Conservation (phyloP, 2,888 invertebrate genomes). For the Phytoseiulus persimilis region DNA sequence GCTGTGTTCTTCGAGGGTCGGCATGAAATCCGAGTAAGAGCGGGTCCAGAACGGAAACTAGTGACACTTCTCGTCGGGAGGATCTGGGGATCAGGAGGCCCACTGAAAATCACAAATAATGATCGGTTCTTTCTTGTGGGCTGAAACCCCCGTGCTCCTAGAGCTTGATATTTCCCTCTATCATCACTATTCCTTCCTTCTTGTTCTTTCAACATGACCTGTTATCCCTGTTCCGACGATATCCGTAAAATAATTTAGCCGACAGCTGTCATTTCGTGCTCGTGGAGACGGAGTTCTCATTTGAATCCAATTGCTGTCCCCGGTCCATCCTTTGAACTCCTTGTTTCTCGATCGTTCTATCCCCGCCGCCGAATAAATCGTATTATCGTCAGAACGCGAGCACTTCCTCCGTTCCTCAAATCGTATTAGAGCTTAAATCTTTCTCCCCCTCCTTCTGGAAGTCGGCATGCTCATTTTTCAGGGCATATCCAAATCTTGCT, state of each 20-base stretch:
- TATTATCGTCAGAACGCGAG: neutral
- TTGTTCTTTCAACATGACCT: too few relatives aligned
- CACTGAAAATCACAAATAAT: too few relatives aligned
- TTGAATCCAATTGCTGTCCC: neutral
- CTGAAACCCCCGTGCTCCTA: too few relatives aligned
- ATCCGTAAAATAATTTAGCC: neutral
- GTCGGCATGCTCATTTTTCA: neutral
- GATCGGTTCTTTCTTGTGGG: too few relatives aligned
- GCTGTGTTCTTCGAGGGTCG: neutral
- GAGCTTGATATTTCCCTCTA: too few relatives aligned
- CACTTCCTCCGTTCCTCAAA: neutral
- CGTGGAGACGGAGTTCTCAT: neutral
- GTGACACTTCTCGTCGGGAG: neutral
- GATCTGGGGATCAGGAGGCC: neutral
- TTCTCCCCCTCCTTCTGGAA: neutral
- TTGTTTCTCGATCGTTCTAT: neutral
- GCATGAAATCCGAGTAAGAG: neutral
- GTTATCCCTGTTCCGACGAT: neutral
- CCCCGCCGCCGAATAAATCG: neutral
- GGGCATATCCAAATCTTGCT: neutral
- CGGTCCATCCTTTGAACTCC: neutral
- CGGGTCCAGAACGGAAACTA: neutral
- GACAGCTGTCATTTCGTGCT: neutral
- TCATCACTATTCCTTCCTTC: too few relatives aligned
- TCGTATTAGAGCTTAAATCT: neutral